Evolutionary conservation across 2,888 invertebrate species (phyloP).

Genomic region (Nesidiocoris tenuis): DNA sequence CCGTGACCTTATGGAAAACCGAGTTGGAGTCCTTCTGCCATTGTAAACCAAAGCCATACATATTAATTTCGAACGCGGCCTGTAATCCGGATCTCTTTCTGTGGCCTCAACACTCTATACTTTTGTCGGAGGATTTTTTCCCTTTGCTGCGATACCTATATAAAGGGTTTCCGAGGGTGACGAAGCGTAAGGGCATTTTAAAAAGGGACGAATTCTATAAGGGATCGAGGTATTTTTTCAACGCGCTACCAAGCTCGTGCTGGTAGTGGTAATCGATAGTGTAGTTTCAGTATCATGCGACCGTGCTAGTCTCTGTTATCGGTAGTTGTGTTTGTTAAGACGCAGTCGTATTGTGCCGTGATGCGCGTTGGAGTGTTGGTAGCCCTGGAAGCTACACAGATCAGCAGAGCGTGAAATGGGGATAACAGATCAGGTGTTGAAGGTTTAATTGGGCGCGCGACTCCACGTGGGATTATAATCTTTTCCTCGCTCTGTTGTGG

Average conservation of each 20-base stretch:
- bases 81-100: slow-evolving; percentile 13
- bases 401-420: slow-evolving; percentile 23
- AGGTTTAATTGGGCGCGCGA: slow-evolving; percentile 31
- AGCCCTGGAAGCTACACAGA: background rate
- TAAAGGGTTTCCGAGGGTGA: slow-evolving; percentile 5
- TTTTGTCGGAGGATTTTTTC: background rate
- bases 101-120: background rate
- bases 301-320: too few species aligned
- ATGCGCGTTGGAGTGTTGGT: too few species aligned
- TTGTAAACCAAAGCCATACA: slow-evolving; percentile 24
- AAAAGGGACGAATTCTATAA: slow-evolving; percentile 8
- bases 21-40: slow-evolving; percentile 5
- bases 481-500: background rate
- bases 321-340: too few species aligned
- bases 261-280: too few species aligned
- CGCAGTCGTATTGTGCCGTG: too few species aligned
- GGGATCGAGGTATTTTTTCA: too few species aligned
- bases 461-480: background rate
- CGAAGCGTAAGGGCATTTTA: background rate
- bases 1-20: slow-evolving; percentile 6
- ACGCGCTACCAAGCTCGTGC: too few species aligned
- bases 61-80: slow-evolving; percentile 22
- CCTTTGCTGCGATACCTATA: background rate
- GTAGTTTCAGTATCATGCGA: too few species aligned
- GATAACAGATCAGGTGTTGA: slow-evolving; percentile 14